These are phyloP conservation scores for Aleiodes testaceus DNA, from an alignment of 2,888 invertebrate species.

Conservation along the genomic window DNA sequence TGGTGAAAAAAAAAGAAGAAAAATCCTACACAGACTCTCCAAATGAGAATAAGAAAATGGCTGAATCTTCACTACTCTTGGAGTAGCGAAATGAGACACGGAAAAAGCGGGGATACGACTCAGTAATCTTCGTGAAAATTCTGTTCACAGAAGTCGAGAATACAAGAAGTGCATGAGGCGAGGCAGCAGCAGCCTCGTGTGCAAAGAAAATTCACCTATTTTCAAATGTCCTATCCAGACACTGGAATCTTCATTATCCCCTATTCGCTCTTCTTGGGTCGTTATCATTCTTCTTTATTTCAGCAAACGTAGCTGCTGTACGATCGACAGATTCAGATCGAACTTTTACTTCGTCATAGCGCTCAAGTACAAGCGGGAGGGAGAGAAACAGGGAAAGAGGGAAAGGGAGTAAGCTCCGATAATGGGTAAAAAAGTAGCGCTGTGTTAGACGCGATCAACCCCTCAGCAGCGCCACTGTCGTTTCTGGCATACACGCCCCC, in stretches of 20 bases:
- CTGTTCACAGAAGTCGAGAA: slow-evolving; percentile 22
- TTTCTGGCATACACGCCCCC: slow-evolving; percentile 33
- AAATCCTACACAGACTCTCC: background rate
- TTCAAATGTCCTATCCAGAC: slow-evolving; percentile 27
- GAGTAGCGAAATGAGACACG: no score
- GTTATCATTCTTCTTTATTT: slow-evolving; percentile 54
- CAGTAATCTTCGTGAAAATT: slow-evolving; percentile 36
- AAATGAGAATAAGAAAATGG: slow-evolving; percentile 19
- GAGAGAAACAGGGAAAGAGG: background rate
- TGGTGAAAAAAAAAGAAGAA: background rate
- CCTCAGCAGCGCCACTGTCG: slow-evolving; percentile 35
- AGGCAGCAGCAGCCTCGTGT: background rate
- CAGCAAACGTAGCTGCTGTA: slow-evolving; percentile 44
- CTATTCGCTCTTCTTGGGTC: slow-evolving; percentile 37
- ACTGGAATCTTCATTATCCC: slow-evolving; percentile 54
- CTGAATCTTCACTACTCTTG: no score
- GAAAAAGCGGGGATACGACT: slow-evolving; percentile 12
- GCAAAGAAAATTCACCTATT: slow-evolving; percentile 21
- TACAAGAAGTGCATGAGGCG: background rate
- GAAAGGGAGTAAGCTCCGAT: slow-evolving; percentile 44
- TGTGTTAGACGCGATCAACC: slow-evolving; percentile 41
- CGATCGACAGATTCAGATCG: slow-evolving; percentile 43
- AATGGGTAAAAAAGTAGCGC: slow-evolving; percentile 50
- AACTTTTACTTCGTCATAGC: slow-evolving; percentile 6
- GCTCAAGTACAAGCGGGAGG: background rate